phyloP scores from a whole-genome alignment of 2,113 vertebrate species.

The Oreamnos americanus region DNA sequence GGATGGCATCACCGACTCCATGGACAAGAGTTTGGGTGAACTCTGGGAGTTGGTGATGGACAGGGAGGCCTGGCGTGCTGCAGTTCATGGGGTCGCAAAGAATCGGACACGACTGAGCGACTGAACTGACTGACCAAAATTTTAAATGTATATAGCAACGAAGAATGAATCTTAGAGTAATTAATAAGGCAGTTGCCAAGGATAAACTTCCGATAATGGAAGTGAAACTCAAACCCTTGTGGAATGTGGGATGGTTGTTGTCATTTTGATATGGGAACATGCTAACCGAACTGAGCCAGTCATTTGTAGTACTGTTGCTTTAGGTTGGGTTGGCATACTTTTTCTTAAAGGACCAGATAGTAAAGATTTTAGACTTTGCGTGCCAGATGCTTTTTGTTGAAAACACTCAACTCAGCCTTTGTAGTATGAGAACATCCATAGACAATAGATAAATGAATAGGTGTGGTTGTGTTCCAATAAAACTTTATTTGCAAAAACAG shows the following conservation, averaged over 20 bases:
- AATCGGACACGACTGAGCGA: too few relatives aligned
- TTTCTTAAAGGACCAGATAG: background rate
- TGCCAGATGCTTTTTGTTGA: background rate
- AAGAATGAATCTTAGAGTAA: background rate
- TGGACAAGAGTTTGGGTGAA: too few relatives aligned
- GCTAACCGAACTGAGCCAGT: background rate
- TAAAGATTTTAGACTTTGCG: background rate
- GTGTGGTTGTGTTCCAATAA: background rate
- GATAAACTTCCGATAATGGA: background rate
- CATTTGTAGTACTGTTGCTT: background rate
- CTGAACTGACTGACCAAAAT: background rate
- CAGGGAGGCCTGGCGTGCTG: too few relatives aligned
- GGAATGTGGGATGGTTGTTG: background rate
- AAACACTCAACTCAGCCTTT: background rate
- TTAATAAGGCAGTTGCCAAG: background rate
- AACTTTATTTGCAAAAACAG: background rate
- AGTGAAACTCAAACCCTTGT: background rate
- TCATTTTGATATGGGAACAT: background rate
- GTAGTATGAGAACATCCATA: background rate
- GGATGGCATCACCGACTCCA: too few relatives aligned
- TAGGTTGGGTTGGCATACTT: background rate
- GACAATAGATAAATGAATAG: background rate
- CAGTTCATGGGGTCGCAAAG: rapidly evolving
- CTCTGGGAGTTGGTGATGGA: too few relatives aligned
- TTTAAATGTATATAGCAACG: background rate